Evolutionary conservation across 2,797 vertebrate species (phyloP).

Genomic region (Acridotheres tristis): DNA sequence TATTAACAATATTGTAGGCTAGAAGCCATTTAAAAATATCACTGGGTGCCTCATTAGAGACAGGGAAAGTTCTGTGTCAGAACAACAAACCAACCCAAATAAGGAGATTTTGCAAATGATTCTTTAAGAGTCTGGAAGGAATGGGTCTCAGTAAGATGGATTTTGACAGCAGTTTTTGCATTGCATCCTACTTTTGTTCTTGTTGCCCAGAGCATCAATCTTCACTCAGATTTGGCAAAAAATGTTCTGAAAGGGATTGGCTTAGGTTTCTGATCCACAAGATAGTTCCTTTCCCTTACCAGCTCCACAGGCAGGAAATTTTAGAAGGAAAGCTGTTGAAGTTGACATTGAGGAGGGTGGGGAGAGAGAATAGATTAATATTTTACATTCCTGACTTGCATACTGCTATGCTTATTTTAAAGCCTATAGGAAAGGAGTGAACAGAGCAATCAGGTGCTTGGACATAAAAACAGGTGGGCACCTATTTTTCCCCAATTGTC

Average conservation of each 20-base stretch:
- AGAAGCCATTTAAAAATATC: neutral
- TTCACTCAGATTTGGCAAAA: neutral
- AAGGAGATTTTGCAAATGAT: neutral
- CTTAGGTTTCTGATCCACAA: neutral
- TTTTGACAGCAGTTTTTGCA: neutral
- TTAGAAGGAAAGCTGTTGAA: neutral
- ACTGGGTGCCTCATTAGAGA: neutral
- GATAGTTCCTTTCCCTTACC: neutral
- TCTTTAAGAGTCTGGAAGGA: neutral
- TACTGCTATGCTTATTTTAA: neutral
- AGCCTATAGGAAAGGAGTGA: neutral
- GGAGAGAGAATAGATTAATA: neutral
- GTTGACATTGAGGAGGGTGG: neutral
- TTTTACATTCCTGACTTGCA: neutral
- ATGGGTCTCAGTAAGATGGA: neutral
- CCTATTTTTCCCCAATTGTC: neutral
- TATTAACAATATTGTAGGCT: neutral
- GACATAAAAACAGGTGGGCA: neutral
- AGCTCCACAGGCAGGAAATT: neutral
- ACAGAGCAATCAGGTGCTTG: neutral
- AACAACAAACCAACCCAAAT: neutral
- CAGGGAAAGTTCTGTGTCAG: neutral
- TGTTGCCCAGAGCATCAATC: neutral
- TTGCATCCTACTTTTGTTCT: neutral
- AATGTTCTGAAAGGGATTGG: neutral